These are phyloP conservation scores for Habrosyne pyritoides DNA, from an alignment of 2,888 invertebrate species.

Conservation along the genomic window DNA sequence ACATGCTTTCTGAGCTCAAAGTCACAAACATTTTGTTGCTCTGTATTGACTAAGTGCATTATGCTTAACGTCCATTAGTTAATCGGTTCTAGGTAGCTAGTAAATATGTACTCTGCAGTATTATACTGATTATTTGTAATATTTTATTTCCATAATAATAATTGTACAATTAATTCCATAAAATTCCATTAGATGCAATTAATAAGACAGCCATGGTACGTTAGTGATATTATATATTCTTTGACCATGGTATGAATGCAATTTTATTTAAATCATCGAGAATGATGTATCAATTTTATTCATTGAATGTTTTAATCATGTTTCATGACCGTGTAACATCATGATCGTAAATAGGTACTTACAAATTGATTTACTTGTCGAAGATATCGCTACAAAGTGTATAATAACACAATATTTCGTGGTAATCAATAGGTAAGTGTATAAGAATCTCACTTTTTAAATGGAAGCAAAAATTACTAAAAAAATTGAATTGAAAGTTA, in stretches of 20 bases:
- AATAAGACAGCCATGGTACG: not conserved
- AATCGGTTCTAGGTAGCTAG: not conserved
- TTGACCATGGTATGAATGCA: not conserved
- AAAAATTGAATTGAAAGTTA: too few species aligned
- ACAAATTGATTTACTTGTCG: not conserved
- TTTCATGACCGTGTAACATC: not conserved
- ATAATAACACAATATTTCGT: not conserved
- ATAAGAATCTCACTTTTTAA: too few species aligned
- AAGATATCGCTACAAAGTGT: not conserved
- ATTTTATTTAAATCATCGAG: not conserved
- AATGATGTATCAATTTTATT: not conserved
- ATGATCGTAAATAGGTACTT: not conserved
- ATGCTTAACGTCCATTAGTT: not conserved
- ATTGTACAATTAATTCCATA: not conserved
- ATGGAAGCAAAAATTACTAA: too few species aligned
- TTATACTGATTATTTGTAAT: too few species aligned
- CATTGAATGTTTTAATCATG: not conserved
- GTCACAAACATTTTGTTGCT: constrained; percentile 10
- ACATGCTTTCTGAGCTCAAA: constrained; percentile 50
- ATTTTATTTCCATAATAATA: not conserved
- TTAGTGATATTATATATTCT: too few species aligned
- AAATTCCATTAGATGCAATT: not conserved
- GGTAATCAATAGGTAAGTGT: not conserved
- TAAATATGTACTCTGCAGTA: too few species aligned
- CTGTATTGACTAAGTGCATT: constrained; percentile 5